Conservation (phyloP, 2,888 invertebrate genomes). For the Lasioglossum calceatum region DNA sequence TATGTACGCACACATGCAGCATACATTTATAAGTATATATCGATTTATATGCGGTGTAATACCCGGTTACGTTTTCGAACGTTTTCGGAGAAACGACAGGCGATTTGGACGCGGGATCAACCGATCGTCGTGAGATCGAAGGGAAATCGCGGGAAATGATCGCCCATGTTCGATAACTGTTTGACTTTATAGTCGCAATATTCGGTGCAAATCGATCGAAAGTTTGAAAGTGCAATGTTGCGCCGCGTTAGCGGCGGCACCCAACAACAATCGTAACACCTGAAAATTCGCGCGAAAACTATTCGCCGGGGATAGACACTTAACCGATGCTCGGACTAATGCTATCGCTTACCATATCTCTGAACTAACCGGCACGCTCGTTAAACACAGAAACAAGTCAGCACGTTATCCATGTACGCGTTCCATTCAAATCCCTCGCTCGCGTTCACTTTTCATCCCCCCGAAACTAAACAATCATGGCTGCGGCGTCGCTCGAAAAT, state of each 20-base stretch:
- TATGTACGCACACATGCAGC: conserved; percentile 9
- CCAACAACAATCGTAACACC: conserved; percentile 67
- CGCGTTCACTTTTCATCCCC: conserved; percentile 78
- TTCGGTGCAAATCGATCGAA: conserved; percentile 60
- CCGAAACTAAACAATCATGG: conserved; percentile 83
- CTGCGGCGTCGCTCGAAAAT: conserved; percentile 78
- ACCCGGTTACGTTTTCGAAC: conserved; percentile 47
- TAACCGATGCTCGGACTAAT: conserved; percentile 25
- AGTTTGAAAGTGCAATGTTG: conserved; percentile 68
- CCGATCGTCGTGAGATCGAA: background rate
- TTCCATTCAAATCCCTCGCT: conserved; percentile 72
- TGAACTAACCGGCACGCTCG: conserved; percentile 59
- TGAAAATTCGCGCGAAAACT: conserved; percentile 79
- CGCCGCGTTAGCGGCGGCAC: conserved; percentile 70
- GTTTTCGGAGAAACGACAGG: conserved; percentile 58
- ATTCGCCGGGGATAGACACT: conserved; percentile 39
- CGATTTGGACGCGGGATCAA: background rate
- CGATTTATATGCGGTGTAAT: conserved; percentile 73
- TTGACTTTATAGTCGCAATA: conserved; percentile 22
- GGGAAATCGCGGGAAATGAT: conserved; percentile 15
- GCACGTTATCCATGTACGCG: conserved; percentile 55
- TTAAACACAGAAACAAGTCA: conserved; percentile 59
- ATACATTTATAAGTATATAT: conserved; percentile 62
- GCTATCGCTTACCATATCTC: conserved; percentile 76
- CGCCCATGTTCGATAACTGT: conserved; percentile 32